Percentiles rank a stretch among this genome's conserved stretches.
These are phyloP conservation scores for Streptopelia turtur DNA, from an alignment of 2,797 vertebrate genomes.

Conservation along the genomic window DNA sequence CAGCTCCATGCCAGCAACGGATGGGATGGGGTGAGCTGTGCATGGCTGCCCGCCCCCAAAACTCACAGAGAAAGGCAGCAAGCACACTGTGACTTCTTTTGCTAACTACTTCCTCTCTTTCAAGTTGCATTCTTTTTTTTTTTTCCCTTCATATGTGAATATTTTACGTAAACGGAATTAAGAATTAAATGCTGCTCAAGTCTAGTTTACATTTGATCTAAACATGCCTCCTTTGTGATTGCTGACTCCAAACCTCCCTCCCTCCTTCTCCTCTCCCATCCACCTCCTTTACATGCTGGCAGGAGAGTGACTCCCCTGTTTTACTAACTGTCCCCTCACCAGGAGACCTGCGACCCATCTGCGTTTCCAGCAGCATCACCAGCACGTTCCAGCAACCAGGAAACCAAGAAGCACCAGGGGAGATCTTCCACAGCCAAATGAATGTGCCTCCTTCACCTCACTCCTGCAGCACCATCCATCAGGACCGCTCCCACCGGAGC, in stretches of 20 bases:
- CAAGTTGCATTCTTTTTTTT: neutral
- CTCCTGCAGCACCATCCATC: neutral
- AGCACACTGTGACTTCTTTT: neutral
- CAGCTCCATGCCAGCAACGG: fast-evolving
- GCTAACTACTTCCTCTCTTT: neutral
- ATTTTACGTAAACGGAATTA: neutral
- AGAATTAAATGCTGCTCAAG: neutral
- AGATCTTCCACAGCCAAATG: neutral
- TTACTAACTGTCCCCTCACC: neutral
- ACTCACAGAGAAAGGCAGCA: neutral
- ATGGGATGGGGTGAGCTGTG: neutral
- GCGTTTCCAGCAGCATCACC: neutral
- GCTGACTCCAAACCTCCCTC: neutral
- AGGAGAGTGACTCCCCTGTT: neutral
- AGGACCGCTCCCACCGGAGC: neutral
- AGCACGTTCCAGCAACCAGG: neutral
- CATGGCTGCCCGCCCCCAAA: neutral
- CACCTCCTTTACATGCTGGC: neutral
- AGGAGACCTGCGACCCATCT: neutral
- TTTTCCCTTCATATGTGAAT: fast-evolving
- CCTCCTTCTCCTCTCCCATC: neutral
- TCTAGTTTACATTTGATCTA: neutral
- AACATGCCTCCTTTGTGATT: neutral
- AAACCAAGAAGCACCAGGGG: fast-evolving
- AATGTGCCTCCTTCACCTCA: neutral